Base-by-base conservation (phyloP, 2,888 invertebrate species). In the Catonia carolina region DNA sequence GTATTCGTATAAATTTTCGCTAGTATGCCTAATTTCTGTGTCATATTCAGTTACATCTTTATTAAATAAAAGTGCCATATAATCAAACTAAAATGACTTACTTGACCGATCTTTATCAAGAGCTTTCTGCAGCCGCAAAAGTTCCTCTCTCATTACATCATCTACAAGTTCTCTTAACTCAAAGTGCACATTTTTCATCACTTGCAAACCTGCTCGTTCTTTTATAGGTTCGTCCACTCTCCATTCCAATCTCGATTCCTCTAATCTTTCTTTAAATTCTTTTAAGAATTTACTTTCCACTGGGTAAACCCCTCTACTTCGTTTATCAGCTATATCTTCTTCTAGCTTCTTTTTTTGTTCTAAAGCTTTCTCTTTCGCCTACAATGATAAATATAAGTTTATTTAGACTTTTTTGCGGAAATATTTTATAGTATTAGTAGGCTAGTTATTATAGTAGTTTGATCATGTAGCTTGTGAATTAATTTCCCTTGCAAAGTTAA, bases 141-240 rank as follows among this genome's bases (percentile, higher is more conserved):
- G 68, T 65, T 83, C 82, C 22, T 78, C 54, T 64, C 76, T 75
- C 83, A 85, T 83, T 63, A 79, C 66, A 64, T 82, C 81, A 67
- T 89, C 89, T 1, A 88, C 86, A 47, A 82, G 74, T 35, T 77
- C 72, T n/a, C 86, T 74, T 31, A 87, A 73, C 67, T 87, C 78
- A 23, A 81, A 65, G 55, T 86, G 82, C 53, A 84, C 75, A 61
- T 85, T 80, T 56, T 78, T 72, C 61, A 82, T 79, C 61, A 83
- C 80, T 60, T 82, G 77, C 63, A 83, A 82, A 14, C 77, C 69
- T 3, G 78, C 78, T 69, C 86, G 80, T 45, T 79, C 71, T 72
- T 23, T 71, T 68, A 22, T 69, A 63, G 51, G 45, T 15, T 55
- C 51, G 10, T 35, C 23, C 3, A 49, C 60, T 39, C 69, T 69